Base-by-base conservation (phyloP, 2,797 vertebrate genomes). In the Muraenolepis orangiensis region DNA sequence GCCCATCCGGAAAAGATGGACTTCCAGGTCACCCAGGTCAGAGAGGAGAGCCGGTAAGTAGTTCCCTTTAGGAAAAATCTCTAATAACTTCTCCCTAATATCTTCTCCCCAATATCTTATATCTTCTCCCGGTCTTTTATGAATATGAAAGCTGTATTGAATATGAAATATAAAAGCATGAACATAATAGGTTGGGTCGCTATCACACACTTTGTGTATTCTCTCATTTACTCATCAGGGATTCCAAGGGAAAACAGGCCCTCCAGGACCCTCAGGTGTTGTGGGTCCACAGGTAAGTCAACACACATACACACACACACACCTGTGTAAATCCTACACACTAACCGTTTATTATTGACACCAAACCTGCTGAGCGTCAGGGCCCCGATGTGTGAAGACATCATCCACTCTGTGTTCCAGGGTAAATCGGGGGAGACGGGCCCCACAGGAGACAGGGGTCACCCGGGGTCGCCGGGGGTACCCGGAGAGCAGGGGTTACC, bases 201-300 rank as follows among this genome's bases (percentile, higher is more conserved):
- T 46, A 18, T 18, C 18, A 57, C 20, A 57, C 46, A 57, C 34
- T 70, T 6, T 29, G n/a, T 36, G 14, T 18, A n/a, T 76, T 0
- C 38, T 0, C 38, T 78, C 36, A 77, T 81, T 90, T 80, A 88
- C 76, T 81, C 11, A 26, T 28, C 90, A 99, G 98, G 98, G 98
- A 75, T 99, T 99, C 91, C 98, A 99, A 96, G 98, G 98, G 82
- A 99, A 98, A 90, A 98, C 97, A 0, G 98, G 98, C 64, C 96
- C 96, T 26, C 97, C 97, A 0, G 98, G 98, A 20, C 98, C 97
- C 0, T 91, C 95, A 0, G 98, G 98, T 73, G 98, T 99, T 0
- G 96, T 99, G 0, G 97, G 98, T n/a, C 97, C 98, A n/a, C 97
- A 99, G 95, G 97, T 98, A 87, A 93, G 94, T 57, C 18, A 57